Evolutionary conservation across 2,888 invertebrate species (phyloP), one percentile per base, ranked within the genome.

Genomic region (Lasioglossum marginatum): DNA sequence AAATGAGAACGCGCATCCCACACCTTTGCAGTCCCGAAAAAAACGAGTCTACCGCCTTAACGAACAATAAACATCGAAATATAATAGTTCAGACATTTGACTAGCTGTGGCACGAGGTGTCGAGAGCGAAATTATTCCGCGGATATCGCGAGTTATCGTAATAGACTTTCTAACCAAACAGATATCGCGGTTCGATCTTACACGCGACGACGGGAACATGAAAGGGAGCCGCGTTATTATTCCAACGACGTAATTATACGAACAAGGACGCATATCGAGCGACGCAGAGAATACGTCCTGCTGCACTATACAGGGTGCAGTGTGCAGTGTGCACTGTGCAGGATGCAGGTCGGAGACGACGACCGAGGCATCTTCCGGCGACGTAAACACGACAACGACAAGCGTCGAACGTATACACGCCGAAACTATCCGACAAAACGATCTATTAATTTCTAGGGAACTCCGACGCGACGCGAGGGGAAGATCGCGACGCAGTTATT

Each of bases 181-280:
- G 73, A 82, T 83, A 73, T 77, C 72, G 76, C 82, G 19, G 60
- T 48, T 77, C 31, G 48, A 83, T 77, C 83, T 77, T 16, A 74
- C 83, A 82, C 82, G 82, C 77, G 77, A 77, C 82, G 72, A 66
- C 76, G 71, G 52, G 40, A 16, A 37, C 82, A 45, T 77, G 82
- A 83, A 83, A 82, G 83, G 82, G 77, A 83, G 73, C 48, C 68
- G 70, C 77, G 82, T 82, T 83, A 77, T 75, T 84, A 68, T 79
- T 79, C 72, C 52, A 31, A 34, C 72, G 52, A 72, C 85, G 83
- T 83, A 78, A 85, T 85, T 85, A 85, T 27, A 79, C 71, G 75
- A n/a, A 60, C 40, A 34, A 19, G 27, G 19, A 60, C 31, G 63
- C 45, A 5, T 63, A 78, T 84, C 83, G 78, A 63, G 77, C 77